These are phyloP conservation scores for Emydoidea blandingii DNA, from an alignment of 2,797 vertebrate genomes.

Conservation along the genomic window DNA sequence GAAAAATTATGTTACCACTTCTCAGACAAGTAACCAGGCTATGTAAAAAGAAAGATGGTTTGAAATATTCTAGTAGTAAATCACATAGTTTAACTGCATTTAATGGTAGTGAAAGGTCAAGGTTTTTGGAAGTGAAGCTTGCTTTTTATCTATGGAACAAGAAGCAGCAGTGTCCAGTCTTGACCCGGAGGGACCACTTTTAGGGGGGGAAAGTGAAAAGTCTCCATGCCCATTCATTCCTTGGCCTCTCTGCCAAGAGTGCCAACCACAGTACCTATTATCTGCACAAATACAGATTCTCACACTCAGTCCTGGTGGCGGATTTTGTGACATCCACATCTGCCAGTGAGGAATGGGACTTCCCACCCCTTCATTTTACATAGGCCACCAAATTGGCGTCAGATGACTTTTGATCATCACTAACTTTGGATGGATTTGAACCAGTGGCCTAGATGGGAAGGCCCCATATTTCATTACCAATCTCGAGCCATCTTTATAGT, in stretches of 20 bases:
- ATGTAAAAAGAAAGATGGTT: neutral
- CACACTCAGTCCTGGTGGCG: neutral
- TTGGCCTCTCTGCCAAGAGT: neutral
- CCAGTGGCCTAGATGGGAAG: neutral
- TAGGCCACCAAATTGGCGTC: neutral
- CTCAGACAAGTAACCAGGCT: neutral
- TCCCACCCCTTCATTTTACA: neutral
- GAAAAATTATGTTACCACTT: neutral
- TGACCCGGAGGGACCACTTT: neutral
- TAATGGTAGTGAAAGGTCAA: neutral
- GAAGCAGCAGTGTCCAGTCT: neutral
- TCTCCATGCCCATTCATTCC: neutral
- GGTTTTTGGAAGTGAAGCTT: neutral
- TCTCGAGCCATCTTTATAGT: neutral
- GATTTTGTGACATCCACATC: neutral
- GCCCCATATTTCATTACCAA: neutral
- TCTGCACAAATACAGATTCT: neutral
- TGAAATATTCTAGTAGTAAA: constrained; percentile 22
- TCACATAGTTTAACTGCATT: neutral
- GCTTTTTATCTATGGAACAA: neutral
- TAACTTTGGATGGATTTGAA: neutral
- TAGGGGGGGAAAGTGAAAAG: neutral
- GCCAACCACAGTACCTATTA: neutral
- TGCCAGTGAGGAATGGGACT: neutral
- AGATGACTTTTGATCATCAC: neutral